Base-by-base conservation (phyloP, 2,888 invertebrate species). In the Rhabditophanes sp. region DNA sequence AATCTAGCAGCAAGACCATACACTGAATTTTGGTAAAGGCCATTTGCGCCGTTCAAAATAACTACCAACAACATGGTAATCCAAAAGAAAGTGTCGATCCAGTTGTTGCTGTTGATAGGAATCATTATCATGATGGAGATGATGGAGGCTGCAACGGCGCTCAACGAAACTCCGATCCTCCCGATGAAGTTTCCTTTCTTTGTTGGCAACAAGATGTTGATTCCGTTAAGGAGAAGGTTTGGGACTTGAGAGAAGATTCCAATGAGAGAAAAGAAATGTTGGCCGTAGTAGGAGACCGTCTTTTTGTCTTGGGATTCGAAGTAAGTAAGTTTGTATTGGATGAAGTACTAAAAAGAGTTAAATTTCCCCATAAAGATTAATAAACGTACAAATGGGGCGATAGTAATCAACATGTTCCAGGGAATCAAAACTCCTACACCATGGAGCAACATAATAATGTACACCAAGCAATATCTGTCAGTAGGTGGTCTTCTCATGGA, bases 1-100 rank as follows among this genome's bases (percentile, higher is more conserved):
- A 96, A 73, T 49, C 82, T 79, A 0, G 88, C 88, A 4, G 83
- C 87, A 70, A 90, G 76, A 8, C 96, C 96, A 69, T 79, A 96
- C 17, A 93, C 80, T 1, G 87, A 84, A 71, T 90, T 96, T 40
- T 61, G 61, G 69, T 90, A 96, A 56, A 96, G 78, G 25, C 90
- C 93, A 36, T 9, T 32, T 34, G 33, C 5, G 7, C 24, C 17
- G 4, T 5, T 21, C n/a, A 15, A 12, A 31, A 18, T 26, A 20
- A 68, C 64, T 18, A 69, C 68, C 3, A 67, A 58, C 19, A 60
- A 41, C 62, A 72, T 68, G 4, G 70, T 70, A 1, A 70, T 42
- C 34, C 53, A 48, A 50, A 70, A 71, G 57, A 70, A 70, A 5
- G 41, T 42, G 24, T 50, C 53, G 27, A 65, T 57, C 66, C 67